Evolutionary conservation across 2,797 vertebrate genomes (phyloP).

Genomic region (Anableps anableps): DNA sequence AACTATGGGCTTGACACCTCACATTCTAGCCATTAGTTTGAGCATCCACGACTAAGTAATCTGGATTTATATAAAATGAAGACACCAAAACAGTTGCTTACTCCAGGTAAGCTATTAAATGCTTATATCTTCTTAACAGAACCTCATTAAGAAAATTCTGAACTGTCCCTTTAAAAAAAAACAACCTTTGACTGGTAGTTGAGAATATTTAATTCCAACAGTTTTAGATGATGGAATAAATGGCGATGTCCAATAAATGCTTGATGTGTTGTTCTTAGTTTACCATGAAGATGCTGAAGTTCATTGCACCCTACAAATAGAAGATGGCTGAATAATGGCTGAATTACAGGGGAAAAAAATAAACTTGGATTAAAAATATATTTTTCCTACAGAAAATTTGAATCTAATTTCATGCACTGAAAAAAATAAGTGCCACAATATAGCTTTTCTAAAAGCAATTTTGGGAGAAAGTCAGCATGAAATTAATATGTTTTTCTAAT

Average conservation of each 20-base stretch:
- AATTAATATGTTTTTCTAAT: not conserved
- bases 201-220: not conserved
- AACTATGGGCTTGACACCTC: not conserved
- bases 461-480: not conserved
- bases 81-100: not conserved
- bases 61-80: not conserved
- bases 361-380: conserved; percentile 1
- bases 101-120: not conserved
- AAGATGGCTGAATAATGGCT: not conserved
- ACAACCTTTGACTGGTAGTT: not conserved
- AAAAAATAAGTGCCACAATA: not conserved
- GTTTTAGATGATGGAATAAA: not conserved
- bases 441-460: no score
- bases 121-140: not conserved
- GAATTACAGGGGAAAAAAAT: not conserved
- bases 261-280: not conserved
- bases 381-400: not conserved
- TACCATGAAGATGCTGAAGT: not conserved
- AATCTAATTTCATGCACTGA: not conserved
- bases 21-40: not conserved
- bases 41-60: not conserved
- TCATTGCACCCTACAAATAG: not conserved
- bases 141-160: not conserved
- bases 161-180: not conserved
- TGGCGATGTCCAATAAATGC: not conserved